phyloP scores from a whole-genome alignment of 2,888 invertebrate species.

The Stramonita haemastoma region DNA sequence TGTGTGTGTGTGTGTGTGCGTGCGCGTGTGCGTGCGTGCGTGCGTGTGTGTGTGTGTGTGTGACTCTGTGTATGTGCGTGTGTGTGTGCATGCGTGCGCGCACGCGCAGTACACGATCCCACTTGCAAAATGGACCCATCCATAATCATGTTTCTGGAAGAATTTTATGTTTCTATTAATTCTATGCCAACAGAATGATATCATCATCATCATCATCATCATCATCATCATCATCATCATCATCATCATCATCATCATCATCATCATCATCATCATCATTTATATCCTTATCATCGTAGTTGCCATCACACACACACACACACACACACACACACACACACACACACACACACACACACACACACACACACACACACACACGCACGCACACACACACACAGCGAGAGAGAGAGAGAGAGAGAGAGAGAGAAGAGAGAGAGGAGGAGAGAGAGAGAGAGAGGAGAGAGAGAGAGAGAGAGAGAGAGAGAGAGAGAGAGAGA shows the following conservation, averaged over 20 bases:
- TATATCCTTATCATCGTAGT: not conserved
- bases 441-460: not conserved
- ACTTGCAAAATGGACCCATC: not conserved
- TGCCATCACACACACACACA: not conserved
- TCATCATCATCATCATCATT: too few species aligned
- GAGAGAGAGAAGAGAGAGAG: not conserved
- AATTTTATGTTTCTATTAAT: too few species aligned
- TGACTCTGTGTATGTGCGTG: slow-evolving; percentile 12
- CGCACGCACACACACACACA: not conserved
- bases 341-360: not conserved
- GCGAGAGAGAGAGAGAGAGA: too few species aligned
- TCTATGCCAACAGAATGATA: not conserved
- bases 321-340: not conserved
- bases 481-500: not conserved
- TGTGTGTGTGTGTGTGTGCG: not conserved
- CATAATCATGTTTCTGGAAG: too few species aligned
- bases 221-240: not conserved
- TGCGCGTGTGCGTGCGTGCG: not conserved
- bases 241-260: too few species aligned
- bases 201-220: not conserved
- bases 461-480: slow-evolving; percentile 14
- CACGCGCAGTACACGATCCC: not conserved
- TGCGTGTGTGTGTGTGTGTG: slow-evolving; percentile 4
- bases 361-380: not conserved
- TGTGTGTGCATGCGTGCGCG: not conserved